Evolutionary conservation across 2,888 invertebrate genomes (phyloP), one percentile per base, ranked within the genome.

Genomic region (Synergus japonicus): DNA sequence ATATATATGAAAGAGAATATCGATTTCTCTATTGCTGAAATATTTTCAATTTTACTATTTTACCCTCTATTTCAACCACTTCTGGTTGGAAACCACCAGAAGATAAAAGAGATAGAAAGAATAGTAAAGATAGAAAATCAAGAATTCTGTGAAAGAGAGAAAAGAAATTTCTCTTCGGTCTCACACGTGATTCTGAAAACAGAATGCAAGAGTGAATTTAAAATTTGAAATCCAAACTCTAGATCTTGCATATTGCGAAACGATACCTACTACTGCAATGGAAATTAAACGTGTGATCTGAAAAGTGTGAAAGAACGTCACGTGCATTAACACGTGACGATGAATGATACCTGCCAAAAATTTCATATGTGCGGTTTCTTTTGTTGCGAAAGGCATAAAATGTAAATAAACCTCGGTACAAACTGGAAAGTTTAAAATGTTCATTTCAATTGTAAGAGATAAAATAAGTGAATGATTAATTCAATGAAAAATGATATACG

Each of bases 301-400:
- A 73, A 37, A 29, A 73, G 15, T 49, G 54, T n/a, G 73, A 73
- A 54, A 37, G 46, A 54, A 73, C 54, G 37, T 18, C 54, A 54
- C 73, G 73, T 73, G 54, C 18, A 8, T 54, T 5, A 37, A 41
- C 54, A 73, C 73, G 73, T 58, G 73, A 58, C 54, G 41, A 58
- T 12, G n/a, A 54, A 54, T 73, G 73, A 73, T 54, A 73, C 12
- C 73, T 73, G 54, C 73, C 73, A 73, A 73, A 73, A 73, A 12
- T n/a, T 22, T 49, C 5, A n/a, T 54, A 13, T 54, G n/a, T 54
- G 54, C 12, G 73, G 73, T 54, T 73, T 73, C 54, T 73, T 73
- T n/a, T 73, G 9, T n/a, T 73, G 37, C n/a, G 37, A 49, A 73
- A 73, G 9, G 9, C 12, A 54, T 37, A 18, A 37, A 41, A 73